These are phyloP conservation scores for Flabesymbios commensalis DNA, from an alignment of 2,888 invertebrate species.

Conservation along the genomic window DNA sequence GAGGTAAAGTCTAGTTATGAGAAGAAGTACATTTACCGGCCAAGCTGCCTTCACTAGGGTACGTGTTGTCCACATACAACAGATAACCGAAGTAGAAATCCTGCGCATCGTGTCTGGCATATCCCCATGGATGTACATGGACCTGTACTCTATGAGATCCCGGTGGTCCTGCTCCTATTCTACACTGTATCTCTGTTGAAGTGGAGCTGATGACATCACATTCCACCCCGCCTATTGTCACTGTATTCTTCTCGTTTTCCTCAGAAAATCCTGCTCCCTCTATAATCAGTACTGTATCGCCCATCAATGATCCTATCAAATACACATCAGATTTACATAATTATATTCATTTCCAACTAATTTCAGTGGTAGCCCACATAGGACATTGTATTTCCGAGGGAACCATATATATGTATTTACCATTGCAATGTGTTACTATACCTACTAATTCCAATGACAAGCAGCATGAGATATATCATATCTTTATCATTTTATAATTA, in stretches of 20 bases:
- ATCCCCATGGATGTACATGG: constrained; percentile 6
- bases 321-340: too few relatives aligned
- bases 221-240: constrained; percentile 41
- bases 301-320: background rate
- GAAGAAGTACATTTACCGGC: constrained; percentile 16
- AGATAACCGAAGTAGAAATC: constrained; percentile 10
- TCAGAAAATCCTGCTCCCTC: background rate
- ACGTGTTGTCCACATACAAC: constrained; percentile 4
- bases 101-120: constrained; percentile 3
- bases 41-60: constrained; percentile 14
- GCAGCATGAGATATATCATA: too few relatives aligned
- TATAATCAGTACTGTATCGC: background rate
- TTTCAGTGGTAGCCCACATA: too few relatives aligned
- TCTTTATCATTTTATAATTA: too few relatives aligned
- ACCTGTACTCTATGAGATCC: constrained; percentile 19
- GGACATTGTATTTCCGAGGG: too few relatives aligned
- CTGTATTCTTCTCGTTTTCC: constrained; percentile 27
- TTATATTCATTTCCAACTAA: too few relatives aligned
- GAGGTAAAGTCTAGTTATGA: too few relatives aligned
- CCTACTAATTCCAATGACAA: too few relatives aligned
- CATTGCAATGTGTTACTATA: too few relatives aligned
- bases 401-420: too few relatives aligned
- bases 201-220: constrained; percentile 39
- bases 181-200: constrained; percentile 39
- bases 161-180: constrained; percentile 36